A percentile compares a stretch with the other conserved stretches of the same genome.
These are phyloP conservation scores for Euproctis similis DNA, from an alignment of 2,888 invertebrate species.

Conservation along the genomic window DNA sequence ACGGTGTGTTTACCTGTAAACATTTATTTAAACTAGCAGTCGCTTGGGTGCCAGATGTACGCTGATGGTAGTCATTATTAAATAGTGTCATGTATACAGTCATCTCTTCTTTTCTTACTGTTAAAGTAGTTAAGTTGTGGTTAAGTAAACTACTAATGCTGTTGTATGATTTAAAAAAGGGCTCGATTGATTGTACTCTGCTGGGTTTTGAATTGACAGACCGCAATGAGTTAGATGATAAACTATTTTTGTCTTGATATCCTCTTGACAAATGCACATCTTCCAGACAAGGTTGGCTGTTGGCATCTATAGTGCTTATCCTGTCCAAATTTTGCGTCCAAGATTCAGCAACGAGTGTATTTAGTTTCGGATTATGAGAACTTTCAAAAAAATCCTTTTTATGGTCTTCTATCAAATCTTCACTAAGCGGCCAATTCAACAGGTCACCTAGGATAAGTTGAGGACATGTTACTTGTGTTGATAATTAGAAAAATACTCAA, in stretches of 20 bases:
- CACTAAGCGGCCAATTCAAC: conserved; percentile 41
- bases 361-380: conserved; percentile 13
- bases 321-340: conserved; percentile 13
- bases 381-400: conserved; percentile 23
- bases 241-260: conserved; percentile 9
- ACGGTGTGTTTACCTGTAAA: conserved; percentile 37
- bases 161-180: no score
- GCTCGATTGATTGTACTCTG: no score
- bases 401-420: conserved; percentile 42
- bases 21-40: conserved; percentile 65
- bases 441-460: conserved; percentile 56
- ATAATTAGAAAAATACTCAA: neutral
- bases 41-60: conserved; percentile 55
- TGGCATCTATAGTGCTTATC: conserved; percentile 16
- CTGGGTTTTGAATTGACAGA: conserved; percentile 25
- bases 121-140: no score
- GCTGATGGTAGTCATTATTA: conserved; percentile 29
- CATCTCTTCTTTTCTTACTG: conserved; percentile 39
- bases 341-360: conserved; percentile 11
- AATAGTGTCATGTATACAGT: conserved; percentile 50
- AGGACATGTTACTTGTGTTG: conserved; percentile 35
- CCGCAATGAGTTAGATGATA: conserved; percentile 21
- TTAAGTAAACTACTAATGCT: no score
- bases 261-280: conserved; percentile 12
- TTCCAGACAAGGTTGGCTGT: conserved; percentile 7